Conservation (phyloP, 2,797 vertebrate genomes). For the Aplochiton taeniatus region DNA sequence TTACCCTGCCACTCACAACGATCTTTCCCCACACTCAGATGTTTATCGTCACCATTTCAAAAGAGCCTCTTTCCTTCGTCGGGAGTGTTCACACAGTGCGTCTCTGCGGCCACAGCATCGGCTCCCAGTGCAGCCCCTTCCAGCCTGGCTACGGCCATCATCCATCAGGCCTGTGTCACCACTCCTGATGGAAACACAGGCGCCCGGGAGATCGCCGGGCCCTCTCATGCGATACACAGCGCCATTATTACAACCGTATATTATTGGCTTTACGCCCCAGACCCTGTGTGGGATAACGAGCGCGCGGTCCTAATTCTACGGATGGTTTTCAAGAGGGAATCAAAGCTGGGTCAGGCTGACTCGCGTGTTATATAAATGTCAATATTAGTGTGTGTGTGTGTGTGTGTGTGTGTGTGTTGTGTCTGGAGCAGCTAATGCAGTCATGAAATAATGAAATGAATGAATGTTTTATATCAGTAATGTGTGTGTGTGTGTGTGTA, state of each 20-base stretch:
- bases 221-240: not conserved
- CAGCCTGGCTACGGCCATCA: not conserved
- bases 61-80: no score
- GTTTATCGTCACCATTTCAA: no score
- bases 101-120: no score
- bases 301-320: not conserved
- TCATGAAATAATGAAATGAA: no score
- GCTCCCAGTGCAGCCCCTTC: no score
- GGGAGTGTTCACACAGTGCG: no score
- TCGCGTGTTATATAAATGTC: not conserved
- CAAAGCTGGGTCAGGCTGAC: not conserved
- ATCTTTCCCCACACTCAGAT: no score
- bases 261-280: not conserved
- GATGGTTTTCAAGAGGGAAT: constrained; percentile 1
- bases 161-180: not conserved
- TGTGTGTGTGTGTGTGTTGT: constrained; percentile 26
- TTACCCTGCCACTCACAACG: no score
- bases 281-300: not conserved
- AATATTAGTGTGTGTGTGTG: not conserved
- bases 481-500: not conserved
- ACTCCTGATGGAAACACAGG: constrained; percentile 3
- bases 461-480: no score
- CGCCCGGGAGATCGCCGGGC: not conserved
- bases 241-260: not conserved
- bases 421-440: no score